Evolutionary conservation across 1,140 invertebrate genomes (phyloP).

Genomic region (Wiebesia pumilae): DNA sequence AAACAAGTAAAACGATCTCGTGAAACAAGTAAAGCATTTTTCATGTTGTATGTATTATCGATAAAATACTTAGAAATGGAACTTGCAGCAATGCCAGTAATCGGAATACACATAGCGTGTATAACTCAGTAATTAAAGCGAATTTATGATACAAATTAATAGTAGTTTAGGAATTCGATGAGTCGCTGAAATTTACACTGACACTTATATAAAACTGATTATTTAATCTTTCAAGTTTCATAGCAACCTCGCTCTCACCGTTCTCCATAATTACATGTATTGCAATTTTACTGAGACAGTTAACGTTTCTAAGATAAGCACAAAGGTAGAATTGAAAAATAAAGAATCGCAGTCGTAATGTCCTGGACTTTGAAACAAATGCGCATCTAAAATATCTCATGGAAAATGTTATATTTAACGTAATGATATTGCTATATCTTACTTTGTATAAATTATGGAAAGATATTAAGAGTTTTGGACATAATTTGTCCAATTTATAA

Average conservation of each 20-base stretch:
- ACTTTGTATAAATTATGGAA: not conserved
- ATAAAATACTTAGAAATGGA: too few relatives aligned
- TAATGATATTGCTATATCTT: not conserved
- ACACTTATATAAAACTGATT: not conserved
- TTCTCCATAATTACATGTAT: not conserved
- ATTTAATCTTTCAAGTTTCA: not conserved
- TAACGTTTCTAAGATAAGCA: not conserved
- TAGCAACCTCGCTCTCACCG: slow-evolving; percentile 42
- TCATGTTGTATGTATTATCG: too few relatives aligned
- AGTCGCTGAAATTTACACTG: not conserved
- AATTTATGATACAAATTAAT: not conserved
- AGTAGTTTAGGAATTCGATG: slow-evolving; percentile 27
- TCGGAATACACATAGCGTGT: too few relatives aligned
- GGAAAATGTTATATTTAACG: not conserved
- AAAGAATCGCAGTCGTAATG: not conserved
- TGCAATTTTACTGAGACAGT: not conserved
- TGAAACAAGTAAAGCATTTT: too few relatives aligned
- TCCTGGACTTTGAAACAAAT: not conserved
- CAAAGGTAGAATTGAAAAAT: slow-evolving; percentile 7
- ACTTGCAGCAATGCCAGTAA: too few relatives aligned
- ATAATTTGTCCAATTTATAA: too few relatives aligned
- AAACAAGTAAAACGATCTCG: too few relatives aligned
- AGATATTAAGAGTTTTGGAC: too few relatives aligned
- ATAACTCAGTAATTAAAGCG: not conserved
- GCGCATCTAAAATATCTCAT: not conserved